These are phyloP conservation scores for Haliclona indistincta DNA, from an alignment of 37 sponge, comb jelly and placozoan species.

Conservation along the genomic window DNA sequence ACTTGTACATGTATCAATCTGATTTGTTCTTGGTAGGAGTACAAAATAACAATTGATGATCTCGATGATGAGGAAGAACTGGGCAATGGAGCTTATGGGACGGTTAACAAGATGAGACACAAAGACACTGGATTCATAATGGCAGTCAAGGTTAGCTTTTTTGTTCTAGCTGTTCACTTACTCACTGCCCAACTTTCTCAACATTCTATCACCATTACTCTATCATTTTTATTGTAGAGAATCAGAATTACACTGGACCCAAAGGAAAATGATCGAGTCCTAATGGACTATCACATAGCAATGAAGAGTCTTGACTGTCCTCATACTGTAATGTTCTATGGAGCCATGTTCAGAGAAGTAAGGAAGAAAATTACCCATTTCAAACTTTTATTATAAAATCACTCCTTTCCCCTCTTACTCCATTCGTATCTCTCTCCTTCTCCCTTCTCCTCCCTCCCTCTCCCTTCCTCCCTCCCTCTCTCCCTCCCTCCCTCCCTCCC, in stretches of 20 bases:
- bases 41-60: slow-evolving; percentile 54
- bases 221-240: too few relatives aligned
- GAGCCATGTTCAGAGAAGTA: slow-evolving; percentile 79
- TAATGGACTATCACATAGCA: slow-evolving; percentile 64
- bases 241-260: slow-evolving; percentile 59
- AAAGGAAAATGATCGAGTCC: slow-evolving; percentile 24
- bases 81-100: slow-evolving; percentile 80
- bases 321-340: slow-evolving; percentile 73
- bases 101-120: slow-evolving; percentile 75
- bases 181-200: too few relatives aligned
- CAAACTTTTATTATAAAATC: too few relatives aligned
- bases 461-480: background rate
- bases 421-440: slow-evolving; percentile 4
- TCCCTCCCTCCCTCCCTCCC: slow-evolving; percentile 6
- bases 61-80: slow-evolving; percentile 45
- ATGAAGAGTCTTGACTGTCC: slow-evolving; percentile 52
- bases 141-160: slow-evolving; percentile 95
- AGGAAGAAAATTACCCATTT: background rate
- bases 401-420: too few relatives aligned
- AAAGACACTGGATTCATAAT: slow-evolving; percentile 29
- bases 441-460: too few relatives aligned
- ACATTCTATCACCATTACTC: too few relatives aligned
- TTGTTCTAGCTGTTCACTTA: background rate
- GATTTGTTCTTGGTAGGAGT: slow-evolving; percentile 15
- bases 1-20: too few relatives aligned